Conservation (phyloP, 1,140 invertebrate species). For the Cepaea nemoralis region DNA sequence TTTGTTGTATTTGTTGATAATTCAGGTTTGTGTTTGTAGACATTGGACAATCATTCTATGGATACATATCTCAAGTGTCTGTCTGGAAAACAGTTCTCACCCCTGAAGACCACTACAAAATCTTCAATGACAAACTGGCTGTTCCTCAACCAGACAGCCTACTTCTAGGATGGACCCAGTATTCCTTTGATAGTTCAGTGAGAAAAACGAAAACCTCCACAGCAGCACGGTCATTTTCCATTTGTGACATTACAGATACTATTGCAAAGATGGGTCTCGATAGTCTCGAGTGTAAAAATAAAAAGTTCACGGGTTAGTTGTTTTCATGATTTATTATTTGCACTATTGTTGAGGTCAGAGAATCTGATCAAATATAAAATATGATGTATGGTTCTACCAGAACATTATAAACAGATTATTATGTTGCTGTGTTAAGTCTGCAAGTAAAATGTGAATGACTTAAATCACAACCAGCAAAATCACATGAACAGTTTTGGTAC, state of each 20-base stretch:
- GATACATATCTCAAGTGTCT: constrained; percentile 15
- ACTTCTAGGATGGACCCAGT: constrained; percentile 5
- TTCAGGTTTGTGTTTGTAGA: constrained; percentile 13
- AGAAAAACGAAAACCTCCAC: background rate
- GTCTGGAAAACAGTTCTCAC: constrained; percentile 19
- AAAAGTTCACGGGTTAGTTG: background rate
- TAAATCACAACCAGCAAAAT: too few relatives aligned
- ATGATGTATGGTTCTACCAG: too few relatives aligned
- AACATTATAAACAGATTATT: too few relatives aligned
- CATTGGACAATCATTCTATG: constrained; percentile 4
- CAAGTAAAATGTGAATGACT: too few relatives aligned
- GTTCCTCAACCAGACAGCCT: constrained; percentile 6
- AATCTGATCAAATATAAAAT: too few relatives aligned
- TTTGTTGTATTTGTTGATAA: too few relatives aligned
- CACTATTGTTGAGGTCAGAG: too few relatives aligned
- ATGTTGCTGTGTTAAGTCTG: too few relatives aligned
- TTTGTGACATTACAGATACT: background rate
- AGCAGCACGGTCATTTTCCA: background rate
- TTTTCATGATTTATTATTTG: too few relatives aligned
- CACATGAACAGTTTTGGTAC: too few relatives aligned
- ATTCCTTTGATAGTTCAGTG: background rate
- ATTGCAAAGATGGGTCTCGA: background rate
- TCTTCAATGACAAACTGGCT: background rate
- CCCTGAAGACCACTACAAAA: background rate
- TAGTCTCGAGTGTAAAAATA: background rate